These are phyloP conservation scores for Acyrthosiphon pisum DNA, from an alignment of 1,140 invertebrate species.

Conservation along the genomic window DNA sequence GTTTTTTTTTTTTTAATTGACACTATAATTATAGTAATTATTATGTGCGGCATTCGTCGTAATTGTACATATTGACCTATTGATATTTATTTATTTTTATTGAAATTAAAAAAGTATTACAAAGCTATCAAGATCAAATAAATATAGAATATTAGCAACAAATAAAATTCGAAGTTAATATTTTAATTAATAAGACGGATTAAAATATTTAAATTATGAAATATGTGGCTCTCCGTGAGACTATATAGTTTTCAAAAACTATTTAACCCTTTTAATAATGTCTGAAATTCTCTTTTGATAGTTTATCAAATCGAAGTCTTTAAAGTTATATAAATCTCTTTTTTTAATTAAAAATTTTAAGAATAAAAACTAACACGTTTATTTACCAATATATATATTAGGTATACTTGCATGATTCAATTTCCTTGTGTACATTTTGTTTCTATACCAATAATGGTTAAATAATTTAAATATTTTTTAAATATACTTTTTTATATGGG, in stretches of 20 bases:
- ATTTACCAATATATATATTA: not conserved
- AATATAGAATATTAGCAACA: not conserved
- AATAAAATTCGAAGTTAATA: not conserved
- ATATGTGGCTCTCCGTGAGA: not conserved
- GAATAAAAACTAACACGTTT: not conserved
- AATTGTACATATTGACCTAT: not conserved
- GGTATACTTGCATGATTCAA: not conserved
- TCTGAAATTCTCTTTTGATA: not conserved
- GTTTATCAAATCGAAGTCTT: not conserved
- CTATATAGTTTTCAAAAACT: not conserved
- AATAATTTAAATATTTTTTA: not conserved
- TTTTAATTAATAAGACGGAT: not conserved
- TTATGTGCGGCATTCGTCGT: not conserved
- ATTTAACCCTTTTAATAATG: constrained; percentile 3
- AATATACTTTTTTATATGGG: not conserved
- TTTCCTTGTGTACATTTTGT: not conserved
- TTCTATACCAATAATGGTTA: not conserved
- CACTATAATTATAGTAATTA: not conserved
- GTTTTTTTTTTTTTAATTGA: not conserved
- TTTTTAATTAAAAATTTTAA: not conserved
- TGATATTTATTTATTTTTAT: not conserved
- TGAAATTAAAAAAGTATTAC: not conserved
- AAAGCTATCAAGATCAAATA: not conserved
- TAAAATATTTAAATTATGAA: constrained; percentile 13
- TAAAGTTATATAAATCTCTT: not conserved